Evolutionary conservation across 2,888 invertebrate species (phyloP).

Genomic region (Noctuana brunneofusca): DNA sequence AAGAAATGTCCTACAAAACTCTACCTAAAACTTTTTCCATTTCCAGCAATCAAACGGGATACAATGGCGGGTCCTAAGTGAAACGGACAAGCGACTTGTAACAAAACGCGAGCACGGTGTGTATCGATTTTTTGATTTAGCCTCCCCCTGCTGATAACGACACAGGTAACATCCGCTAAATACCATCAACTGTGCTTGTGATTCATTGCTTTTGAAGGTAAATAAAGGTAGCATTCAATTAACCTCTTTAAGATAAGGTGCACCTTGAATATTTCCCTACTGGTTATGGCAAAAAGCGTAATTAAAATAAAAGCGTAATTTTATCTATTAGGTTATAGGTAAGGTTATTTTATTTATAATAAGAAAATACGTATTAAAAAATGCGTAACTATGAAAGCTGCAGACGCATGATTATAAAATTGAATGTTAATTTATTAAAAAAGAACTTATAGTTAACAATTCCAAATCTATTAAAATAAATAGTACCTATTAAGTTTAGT

Average conservation of each 20-base stretch:
- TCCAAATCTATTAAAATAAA: too few species aligned
- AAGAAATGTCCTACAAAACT: conserved; percentile 38
- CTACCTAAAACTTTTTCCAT: conserved; percentile 47
- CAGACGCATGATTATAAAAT: too few species aligned
- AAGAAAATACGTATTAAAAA: too few species aligned
- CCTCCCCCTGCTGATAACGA: conserved; percentile 72
- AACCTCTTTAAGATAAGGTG: background rate
- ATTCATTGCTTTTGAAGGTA: conserved; percentile 19
- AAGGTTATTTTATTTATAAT: too few species aligned
- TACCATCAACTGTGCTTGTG: conserved; percentile 26
- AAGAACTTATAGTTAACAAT: too few species aligned
- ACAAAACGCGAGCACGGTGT: conserved; percentile 47
- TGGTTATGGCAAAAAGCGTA: too few species aligned
- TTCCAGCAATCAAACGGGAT: conserved; percentile 39
- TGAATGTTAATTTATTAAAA: too few species aligned
- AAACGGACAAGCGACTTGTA: conserved; percentile 53
- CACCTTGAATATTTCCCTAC: too few species aligned
- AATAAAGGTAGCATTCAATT: background rate
- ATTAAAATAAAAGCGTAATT: too few species aligned
- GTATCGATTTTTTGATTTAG: conserved; percentile 81
- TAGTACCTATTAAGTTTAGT: background rate
- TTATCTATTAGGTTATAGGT: too few species aligned
- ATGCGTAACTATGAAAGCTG: too few species aligned
- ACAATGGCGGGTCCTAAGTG: conserved; percentile 51
- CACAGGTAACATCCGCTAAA: conserved; percentile 41